These are phyloP conservation scores for Girardia tigrina DNA, from an alignment of 2,888 invertebrate species.

Conservation along the genomic window DNA sequence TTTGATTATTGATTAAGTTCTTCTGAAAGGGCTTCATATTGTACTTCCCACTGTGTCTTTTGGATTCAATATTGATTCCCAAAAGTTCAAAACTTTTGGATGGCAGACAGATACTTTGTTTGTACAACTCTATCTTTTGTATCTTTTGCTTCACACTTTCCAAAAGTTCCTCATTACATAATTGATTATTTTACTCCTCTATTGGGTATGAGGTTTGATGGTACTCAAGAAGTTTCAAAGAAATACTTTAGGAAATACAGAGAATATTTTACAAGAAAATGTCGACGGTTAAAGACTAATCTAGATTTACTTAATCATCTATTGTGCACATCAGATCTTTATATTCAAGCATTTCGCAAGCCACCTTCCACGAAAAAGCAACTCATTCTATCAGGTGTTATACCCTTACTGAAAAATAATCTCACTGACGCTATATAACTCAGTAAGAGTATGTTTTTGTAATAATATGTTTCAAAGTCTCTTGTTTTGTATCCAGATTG, in stretches of 20 bases:
- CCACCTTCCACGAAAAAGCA: neutral
- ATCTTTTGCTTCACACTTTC: neutral
- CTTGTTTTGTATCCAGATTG: too few species aligned
- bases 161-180: slow-evolving; percentile 6
- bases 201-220: neutral
- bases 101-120: neutral
- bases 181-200: neutral
- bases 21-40: neutral
- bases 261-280: slow-evolving; percentile 9
- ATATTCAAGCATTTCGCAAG: neutral
- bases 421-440: too few species aligned
- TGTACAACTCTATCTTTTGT: neutral
- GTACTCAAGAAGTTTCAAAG: slow-evolving; percentile 9
- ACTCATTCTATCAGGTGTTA: neutral
- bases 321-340: neutral
- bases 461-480: too few species aligned
- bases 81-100: neutral
- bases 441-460: too few species aligned
- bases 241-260: too few species aligned
- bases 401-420: neutral
- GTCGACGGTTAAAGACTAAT: neutral
- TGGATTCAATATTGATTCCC: neutral
- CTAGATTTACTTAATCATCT: neutral
- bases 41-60: neutral
- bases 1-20: neutral